These are phyloP conservation scores for Branchipolynoe longqiensis DNA, from an alignment of 2,888 invertebrate species.

Conservation along the genomic window DNA sequence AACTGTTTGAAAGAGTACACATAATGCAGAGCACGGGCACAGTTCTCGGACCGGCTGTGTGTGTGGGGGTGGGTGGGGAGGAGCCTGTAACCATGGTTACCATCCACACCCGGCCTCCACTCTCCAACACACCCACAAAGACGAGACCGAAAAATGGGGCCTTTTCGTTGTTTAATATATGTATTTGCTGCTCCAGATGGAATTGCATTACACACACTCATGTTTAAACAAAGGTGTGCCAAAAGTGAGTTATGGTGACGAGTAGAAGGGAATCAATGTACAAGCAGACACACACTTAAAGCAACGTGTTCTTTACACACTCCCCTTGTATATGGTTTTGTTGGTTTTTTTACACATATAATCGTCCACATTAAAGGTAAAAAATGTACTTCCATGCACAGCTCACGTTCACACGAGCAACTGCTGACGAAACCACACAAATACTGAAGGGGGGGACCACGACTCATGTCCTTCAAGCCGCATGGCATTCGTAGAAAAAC, in stretches of 20 bases:
- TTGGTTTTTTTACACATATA: conserved; percentile 34
- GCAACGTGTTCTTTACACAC: neutral
- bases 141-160: too few relatives aligned
- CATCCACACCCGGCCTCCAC: neutral
- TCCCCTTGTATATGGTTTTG: conserved; percentile 21
- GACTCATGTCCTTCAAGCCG: too few relatives aligned
- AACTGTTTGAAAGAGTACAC: too few relatives aligned
- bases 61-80: too few relatives aligned
- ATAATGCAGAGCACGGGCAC: too few relatives aligned
- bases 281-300: conserved; percentile 39
- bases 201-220: conserved; percentile 15
- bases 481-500: conserved; percentile 35
- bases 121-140: neutral
- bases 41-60: too few relatives aligned
- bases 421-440: too few relatives aligned
- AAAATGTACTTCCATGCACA: conserved; percentile 10
- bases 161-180: too few relatives aligned
- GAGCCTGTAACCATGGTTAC: too few relatives aligned
- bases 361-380: neutral
- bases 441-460: too few relatives aligned
- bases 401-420: conserved; percentile 5
- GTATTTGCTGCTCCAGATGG: neutral
- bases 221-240: neutral
- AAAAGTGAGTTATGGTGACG: conserved; percentile 36
- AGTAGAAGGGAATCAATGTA: conserved; percentile 39